Percentiles rank a stretch among this genome's conserved stretches.
Conservation (phyloP, 2,113 vertebrate species). For the Pagrus major region DNA sequence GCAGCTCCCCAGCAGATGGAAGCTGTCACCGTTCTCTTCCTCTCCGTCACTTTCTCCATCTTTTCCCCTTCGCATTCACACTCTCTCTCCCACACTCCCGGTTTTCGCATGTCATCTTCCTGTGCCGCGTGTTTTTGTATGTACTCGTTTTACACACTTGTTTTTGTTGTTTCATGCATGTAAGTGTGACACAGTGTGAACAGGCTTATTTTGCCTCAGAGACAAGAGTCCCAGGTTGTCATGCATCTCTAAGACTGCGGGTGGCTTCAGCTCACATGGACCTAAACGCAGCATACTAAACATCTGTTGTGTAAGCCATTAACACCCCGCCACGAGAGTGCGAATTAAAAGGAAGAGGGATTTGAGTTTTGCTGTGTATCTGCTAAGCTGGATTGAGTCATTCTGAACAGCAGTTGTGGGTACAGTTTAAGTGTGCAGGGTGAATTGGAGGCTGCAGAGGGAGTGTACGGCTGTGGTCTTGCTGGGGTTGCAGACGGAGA, state of each 20-base stretch:
- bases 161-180: constrained; percentile 18
- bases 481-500: background rate
- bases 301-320: constrained; percentile 78
- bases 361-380: constrained; percentile 58
- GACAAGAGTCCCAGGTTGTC: constrained; percentile 68
- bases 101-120: constrained; percentile 50
- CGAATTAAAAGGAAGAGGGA: constrained; percentile 66
- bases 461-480: constrained; percentile 26
- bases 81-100: constrained; percentile 36
- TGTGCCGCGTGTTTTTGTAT: constrained; percentile 1
- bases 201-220: constrained; percentile 40
- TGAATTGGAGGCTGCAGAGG: constrained; percentile 29
- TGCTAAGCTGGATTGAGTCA: constrained; percentile 70
- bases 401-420: constrained; percentile 39
- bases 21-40: constrained; percentile 47
- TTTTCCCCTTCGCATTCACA: constrained; percentile 44
- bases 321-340: constrained; percentile 63
- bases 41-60: constrained; percentile 54
- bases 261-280: constrained; percentile 62
- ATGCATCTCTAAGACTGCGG: constrained; percentile 59
- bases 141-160: background rate
- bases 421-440: constrained; percentile 46
- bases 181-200: constrained; percentile 31
- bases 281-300: constrained; percentile 63
- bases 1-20: constrained; percentile 69